phyloP scores from a whole-genome alignment of 64 coral and sea anemone species.

The Pachyseris speciosa region DNA sequence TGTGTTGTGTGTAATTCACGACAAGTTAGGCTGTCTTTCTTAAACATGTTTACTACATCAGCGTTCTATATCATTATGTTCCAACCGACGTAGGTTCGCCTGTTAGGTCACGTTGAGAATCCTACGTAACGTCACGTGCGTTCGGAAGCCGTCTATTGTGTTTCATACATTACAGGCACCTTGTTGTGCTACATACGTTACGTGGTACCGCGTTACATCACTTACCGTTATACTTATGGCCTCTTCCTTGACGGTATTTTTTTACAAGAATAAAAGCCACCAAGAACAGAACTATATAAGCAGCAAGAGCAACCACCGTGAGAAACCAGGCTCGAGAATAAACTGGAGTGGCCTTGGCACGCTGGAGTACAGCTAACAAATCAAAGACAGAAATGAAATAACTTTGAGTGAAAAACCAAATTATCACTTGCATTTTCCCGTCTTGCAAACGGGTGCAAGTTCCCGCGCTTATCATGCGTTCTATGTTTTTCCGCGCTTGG shows the following conservation, averaged over 20 bases:
- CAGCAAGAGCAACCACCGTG: constrained; percentile 6
- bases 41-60: too few species aligned
- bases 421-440: background rate
- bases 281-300: constrained; percentile 10
- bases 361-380: constrained; percentile 22
- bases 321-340: constrained; percentile 51
- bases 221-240: constrained; percentile 53
- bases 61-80: too few species aligned
- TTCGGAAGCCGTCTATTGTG: too few species aligned
- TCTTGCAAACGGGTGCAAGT: background rate
- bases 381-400: background rate
- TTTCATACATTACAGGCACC: background rate
- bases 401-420: background rate
- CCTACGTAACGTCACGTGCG: too few species aligned
- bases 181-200: background rate
- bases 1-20: too few species aligned
- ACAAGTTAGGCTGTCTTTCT: too few species aligned
- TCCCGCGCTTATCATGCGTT: background rate
- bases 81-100: too few species aligned
- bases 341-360: background rate
- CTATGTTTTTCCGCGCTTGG: background rate
- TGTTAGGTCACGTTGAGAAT: too few species aligned
- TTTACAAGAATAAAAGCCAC: constrained; percentile 13
- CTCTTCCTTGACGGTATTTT: background rate
- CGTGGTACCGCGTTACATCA: background rate